Conservation (phyloP, 2,888 invertebrate species). For the Drosophila falleni region DNA sequence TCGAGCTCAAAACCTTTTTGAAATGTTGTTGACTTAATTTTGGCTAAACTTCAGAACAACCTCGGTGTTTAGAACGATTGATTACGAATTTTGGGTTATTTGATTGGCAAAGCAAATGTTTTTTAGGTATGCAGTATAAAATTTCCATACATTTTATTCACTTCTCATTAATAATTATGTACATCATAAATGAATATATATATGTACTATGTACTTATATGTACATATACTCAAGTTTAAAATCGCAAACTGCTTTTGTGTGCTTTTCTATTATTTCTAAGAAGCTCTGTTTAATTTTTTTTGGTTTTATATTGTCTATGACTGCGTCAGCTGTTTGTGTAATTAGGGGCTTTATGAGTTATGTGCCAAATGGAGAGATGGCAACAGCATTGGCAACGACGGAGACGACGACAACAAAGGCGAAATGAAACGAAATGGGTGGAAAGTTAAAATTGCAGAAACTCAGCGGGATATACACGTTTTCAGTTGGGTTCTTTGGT, state of each 20-base stretch:
- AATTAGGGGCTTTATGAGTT: constrained; percentile 76
- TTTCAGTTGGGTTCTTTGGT: constrained; percentile 2
- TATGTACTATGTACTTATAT: background rate
- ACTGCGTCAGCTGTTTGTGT: constrained; percentile 73
- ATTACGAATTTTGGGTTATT: too few species aligned
- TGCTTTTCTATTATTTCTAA: background rate
- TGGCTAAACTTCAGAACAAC: too few species aligned
- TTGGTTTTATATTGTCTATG: constrained; percentile 43
- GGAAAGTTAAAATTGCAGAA: constrained; percentile 49
- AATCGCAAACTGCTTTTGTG: constrained; percentile 9
- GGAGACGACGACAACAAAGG: constrained; percentile 3
- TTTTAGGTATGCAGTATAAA: too few species aligned
- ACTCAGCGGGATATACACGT: constrained; percentile 9
- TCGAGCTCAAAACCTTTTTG: too few species aligned
- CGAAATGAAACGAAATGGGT: constrained; percentile 27
- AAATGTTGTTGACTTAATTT: too few species aligned
- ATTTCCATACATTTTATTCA: too few species aligned
- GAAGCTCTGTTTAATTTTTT: background rate
- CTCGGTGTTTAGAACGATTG: too few species aligned
- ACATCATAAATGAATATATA: too few species aligned
- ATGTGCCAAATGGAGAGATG: constrained; percentile 27
- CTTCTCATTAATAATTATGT: background rate
- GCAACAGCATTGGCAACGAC: background rate
- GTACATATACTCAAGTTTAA: background rate
- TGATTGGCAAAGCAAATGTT: too few species aligned